Evolutionary conservation across 2,888 invertebrate genomes (phyloP).

Genomic region (Ophonus ardosiacus): DNA sequence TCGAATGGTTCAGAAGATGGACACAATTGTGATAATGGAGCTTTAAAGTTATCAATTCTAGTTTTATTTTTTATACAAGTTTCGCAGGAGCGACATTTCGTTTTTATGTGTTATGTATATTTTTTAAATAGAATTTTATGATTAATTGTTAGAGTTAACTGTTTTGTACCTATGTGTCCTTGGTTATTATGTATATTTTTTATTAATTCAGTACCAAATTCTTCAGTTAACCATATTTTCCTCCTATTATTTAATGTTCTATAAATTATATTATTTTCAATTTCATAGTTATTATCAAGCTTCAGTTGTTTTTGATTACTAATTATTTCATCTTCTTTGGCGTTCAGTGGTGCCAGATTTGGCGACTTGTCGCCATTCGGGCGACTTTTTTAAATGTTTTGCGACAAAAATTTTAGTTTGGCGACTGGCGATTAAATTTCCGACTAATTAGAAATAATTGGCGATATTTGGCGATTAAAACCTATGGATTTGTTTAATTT

Average conservation of each 20-base stretch:
- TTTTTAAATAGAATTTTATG: conserved; percentile 24
- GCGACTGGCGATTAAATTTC: too few species aligned
- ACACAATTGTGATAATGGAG: background rate
- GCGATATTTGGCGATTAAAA: too few species aligned
- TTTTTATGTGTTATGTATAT: conserved; percentile 1
- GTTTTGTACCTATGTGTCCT: conserved; percentile 5
- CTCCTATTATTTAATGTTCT: background rate
- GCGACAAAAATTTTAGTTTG: too few species aligned
- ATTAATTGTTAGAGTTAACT: background rate
- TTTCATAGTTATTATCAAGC: background rate
- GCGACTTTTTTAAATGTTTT: too few species aligned
- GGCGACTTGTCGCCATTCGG: too few species aligned
- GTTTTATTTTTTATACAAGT: background rate
- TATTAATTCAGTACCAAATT: background rate
- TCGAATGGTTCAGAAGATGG: conserved; percentile 37
- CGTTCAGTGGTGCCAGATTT: too few species aligned
- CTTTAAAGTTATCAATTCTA: conserved; percentile 4
- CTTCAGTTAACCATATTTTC: conserved; percentile 4
- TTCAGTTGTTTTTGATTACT: background rate
- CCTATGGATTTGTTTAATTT: too few species aligned
- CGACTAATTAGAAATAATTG: too few species aligned
- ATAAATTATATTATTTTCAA: conserved; percentile 1
- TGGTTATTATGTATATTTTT: conserved; percentile 4
- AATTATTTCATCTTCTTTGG: background rate
- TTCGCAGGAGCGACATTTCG: background rate